phyloP scores from a whole-genome alignment of 2,888 invertebrate genomes.

The Helicoverpa assulta region DNA sequence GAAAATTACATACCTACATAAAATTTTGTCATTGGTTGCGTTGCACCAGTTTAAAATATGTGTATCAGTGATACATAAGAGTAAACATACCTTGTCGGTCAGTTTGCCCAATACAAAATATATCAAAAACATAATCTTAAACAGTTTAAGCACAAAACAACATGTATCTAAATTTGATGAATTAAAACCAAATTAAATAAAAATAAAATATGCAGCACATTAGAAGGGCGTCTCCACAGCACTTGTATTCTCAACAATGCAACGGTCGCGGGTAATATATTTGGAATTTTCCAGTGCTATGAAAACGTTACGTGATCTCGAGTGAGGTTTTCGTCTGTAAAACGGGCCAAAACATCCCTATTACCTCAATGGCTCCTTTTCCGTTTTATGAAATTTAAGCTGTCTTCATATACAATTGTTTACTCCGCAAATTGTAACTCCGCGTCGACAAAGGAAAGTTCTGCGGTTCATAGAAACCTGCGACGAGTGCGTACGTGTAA shows the following conservation, averaged over 20 bases:
- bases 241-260: conserved; percentile 73
- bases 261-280: conserved; percentile 77
- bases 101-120: not conserved
- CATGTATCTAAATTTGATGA: not conserved
- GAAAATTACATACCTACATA: not conserved
- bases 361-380: conserved; percentile 67
- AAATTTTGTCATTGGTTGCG: not conserved
- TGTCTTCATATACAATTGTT: conserved; percentile 52
- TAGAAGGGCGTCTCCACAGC: conserved; percentile 58
- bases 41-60: not conserved
- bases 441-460: conserved; percentile 57
- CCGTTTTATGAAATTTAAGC: conserved; percentile 59
- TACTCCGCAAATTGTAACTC: conserved; percentile 38
- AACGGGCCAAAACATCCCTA: conserved; percentile 72
- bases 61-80: no score
- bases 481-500: conserved; percentile 37
- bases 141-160: no score
- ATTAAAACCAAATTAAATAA: not conserved
- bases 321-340: conserved; percentile 69
- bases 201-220: conserved; percentile 35
- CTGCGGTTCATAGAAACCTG: conserved; percentile 50
- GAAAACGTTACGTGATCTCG: conserved; percentile 84
- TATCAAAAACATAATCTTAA: no score
- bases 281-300: conserved; percentile 82
- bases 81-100: no score